These are phyloP conservation scores for Anhinga anhinga DNA, from an alignment of 2,113 vertebrate species.

Conservation along the genomic window DNA sequence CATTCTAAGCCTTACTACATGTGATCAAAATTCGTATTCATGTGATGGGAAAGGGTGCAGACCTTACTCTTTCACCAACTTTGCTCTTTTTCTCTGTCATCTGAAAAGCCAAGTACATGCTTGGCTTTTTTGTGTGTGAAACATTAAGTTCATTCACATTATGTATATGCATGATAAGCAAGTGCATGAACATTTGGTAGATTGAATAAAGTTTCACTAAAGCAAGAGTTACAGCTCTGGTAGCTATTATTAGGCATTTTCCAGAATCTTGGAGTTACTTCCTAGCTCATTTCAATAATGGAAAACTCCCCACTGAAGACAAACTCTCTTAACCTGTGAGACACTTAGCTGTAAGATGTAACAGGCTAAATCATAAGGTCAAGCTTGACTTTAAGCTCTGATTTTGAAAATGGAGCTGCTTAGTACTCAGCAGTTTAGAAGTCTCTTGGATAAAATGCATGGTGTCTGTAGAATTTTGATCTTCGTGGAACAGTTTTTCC, in stretches of 20 bases:
- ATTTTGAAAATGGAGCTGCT: background rate
- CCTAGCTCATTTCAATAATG: background rate
- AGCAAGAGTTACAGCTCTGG: background rate
- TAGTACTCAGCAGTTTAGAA: background rate
- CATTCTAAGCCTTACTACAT: background rate
- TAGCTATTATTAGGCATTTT: background rate
- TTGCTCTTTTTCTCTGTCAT: background rate
- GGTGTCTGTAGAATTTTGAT: background rate
- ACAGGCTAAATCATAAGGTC: background rate
- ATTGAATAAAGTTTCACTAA: background rate
- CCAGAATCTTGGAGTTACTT: background rate
- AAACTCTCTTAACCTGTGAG: background rate
- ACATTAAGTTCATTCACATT: background rate
- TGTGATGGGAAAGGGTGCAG: background rate
- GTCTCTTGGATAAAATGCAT: background rate
- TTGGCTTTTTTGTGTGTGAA: background rate
- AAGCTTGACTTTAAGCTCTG: background rate
- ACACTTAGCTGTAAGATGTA: background rate
- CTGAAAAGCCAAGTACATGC: background rate
- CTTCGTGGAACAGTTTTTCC: background rate
- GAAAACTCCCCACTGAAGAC: background rate
- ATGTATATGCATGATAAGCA: background rate
- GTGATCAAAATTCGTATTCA: background rate
- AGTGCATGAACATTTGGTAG: background rate
- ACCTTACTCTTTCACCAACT: background rate